phyloP scores from a whole-genome alignment of 1,140 invertebrate genomes.

The Zaprionus africanus region DNA sequence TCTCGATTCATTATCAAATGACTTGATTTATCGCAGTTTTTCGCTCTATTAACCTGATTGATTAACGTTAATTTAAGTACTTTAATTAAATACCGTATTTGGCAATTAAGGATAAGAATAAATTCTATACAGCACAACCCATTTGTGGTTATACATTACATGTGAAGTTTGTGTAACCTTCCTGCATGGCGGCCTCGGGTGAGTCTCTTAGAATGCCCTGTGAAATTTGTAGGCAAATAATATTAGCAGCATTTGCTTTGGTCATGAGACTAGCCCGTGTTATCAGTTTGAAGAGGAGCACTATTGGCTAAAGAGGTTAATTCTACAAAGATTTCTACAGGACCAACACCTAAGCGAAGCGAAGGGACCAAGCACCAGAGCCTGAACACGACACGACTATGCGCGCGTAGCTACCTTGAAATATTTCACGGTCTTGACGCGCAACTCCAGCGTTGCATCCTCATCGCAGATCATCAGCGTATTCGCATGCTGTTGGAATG shows the following conservation, averaged over 20 bases:
- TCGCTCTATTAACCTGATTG: conserved; percentile 1
- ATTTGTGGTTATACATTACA: conserved; percentile 53
- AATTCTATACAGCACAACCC: neutral
- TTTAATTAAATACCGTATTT: neutral
- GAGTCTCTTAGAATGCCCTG: conserved; percentile 73
- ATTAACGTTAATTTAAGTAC: neutral
- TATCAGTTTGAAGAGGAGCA: neutral
- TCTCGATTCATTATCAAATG: neutral
- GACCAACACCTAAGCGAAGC: conserved; percentile 34
- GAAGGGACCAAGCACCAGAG: neutral
- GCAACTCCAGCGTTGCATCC: conserved; percentile 97
- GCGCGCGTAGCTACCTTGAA: conserved; percentile 91
- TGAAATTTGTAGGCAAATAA: conserved; percentile 39
- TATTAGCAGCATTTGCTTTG: conserved; percentile 36
- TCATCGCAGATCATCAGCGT: conserved; percentile 98
- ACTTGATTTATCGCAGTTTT: neutral
- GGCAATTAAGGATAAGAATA: neutral
- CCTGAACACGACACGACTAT: conserved; percentile 10
- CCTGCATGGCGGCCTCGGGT: conserved; percentile 40
- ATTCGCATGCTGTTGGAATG: conserved; percentile 97
- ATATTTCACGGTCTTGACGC: conserved; percentile 99
- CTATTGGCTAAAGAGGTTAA: conserved; percentile 13
- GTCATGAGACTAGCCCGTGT: conserved; percentile 11
- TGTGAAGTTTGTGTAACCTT: conserved; percentile 47
- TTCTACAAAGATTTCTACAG: neutral